These are phyloP conservation scores for Alectura lathami DNA, from an alignment of 2,113 vertebrate genomes.

Conservation along the genomic window DNA sequence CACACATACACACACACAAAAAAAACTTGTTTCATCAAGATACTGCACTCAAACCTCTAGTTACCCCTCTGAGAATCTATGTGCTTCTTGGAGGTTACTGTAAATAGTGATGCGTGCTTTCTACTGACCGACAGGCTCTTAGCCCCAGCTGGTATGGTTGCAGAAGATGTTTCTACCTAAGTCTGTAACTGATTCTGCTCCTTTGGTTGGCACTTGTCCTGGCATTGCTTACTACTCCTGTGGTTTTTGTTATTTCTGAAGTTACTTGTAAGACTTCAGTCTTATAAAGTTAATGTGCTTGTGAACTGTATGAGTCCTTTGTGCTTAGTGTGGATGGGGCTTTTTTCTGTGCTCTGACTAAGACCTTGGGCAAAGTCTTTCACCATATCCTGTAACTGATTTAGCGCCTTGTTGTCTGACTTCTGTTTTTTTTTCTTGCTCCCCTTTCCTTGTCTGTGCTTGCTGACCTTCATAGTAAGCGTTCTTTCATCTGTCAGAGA, in stretches of 20 bases:
- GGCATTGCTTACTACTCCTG: background rate
- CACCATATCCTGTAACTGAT: background rate
- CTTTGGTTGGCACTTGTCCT: background rate
- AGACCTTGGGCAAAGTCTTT: background rate
- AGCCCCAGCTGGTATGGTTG: background rate
- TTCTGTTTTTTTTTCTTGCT: background rate
- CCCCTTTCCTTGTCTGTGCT: background rate
- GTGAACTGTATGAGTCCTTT: background rate
- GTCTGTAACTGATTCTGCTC: background rate
- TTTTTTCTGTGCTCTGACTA: background rate
- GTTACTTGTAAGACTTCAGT: background rate
- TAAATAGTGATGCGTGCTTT: background rate
- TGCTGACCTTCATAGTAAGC: background rate
- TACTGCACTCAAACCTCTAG: background rate
- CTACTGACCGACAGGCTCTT: background rate
- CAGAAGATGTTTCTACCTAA: background rate
- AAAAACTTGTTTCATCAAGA: background rate
- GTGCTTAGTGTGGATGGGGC: background rate
- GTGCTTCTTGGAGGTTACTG: background rate
- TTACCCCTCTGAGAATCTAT: background rate
- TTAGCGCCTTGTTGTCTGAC: background rate
- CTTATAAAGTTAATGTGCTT: background rate
- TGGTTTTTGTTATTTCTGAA: background rate
- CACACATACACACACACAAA: background rate
- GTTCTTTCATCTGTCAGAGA: background rate